Base-by-base conservation (phyloP, 2,113 vertebrate species). In the Hiodon tergisus region DNA sequence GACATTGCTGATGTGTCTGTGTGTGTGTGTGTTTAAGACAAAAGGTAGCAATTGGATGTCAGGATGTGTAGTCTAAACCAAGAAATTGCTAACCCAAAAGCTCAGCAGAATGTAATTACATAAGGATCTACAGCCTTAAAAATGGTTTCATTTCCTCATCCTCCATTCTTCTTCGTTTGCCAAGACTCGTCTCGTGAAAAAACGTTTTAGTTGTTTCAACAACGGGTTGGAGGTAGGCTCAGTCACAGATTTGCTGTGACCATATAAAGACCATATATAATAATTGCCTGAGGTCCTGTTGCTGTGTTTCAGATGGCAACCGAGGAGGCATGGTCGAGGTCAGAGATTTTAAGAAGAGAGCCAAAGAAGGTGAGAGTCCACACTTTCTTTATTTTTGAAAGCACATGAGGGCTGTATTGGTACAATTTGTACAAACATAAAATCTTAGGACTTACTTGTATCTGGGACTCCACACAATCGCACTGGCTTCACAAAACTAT, bases 321-420 rank as follows among this genome's bases (percentile, higher is more conserved):
- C 89, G 87, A n/a, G 97, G 96, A 2, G 97, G 97, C 76, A 76
- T 90, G 74, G 82, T 98, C 78, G 87, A 96, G 89, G 96, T 99
- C 76, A 91, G 88, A 83, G 96, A 99, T 82, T 98, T 97, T 86
- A 92, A 95, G 91, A 93, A 90, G 86, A 94, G 92, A 92, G 97
- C 96, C 84, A 91, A 93, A 83, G 95, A 98, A 95, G 97, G 97
- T 98, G 90, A 92, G 81, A 76, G 74, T 75, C 63, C 48, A 68
- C 71, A 48, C 75, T 83, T 31, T 31, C 31, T 31, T 31, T 76
- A 74, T 72, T 57, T 47, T 71, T 80, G 17, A 73, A 68, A 76
- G 69, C 67, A 73, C 67, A 46, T 57, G 65, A 55, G 31, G 81
- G 71, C 75, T 79, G 63, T 77, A 76, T 72, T 67, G 58, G 57